These are phyloP conservation scores for Latrodectus geometricus DNA, from an alignment of 1,140 invertebrate species.

Conservation along the genomic window DNA sequence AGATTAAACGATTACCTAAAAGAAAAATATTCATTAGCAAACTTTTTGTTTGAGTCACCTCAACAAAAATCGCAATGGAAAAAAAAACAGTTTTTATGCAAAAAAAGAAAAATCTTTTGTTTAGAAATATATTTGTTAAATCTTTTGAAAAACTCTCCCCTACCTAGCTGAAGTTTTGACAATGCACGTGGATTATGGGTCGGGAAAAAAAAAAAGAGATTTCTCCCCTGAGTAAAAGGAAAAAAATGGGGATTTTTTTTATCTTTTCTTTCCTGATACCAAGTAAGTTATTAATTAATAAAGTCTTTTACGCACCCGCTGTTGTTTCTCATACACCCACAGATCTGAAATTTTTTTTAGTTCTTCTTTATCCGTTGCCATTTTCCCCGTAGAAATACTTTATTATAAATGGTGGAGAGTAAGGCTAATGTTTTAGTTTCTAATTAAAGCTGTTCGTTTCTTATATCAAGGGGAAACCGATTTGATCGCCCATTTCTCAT, in stretches of 20 bases:
- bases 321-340: conserved; percentile 44
- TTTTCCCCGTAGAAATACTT: conserved; percentile 46
- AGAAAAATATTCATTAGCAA: conserved; percentile 59
- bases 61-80: neutral
- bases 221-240: neutral
- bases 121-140: conserved; percentile 57
- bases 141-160: conserved; percentile 46
- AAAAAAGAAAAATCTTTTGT: conserved; percentile 30
- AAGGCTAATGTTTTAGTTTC: conserved; percentile 56
- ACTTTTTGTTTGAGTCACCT: conserved; percentile 44
- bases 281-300: conserved; percentile 60
- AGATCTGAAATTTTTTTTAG: conserved; percentile 20
- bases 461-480: conserved; percentile 10
- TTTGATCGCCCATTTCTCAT: conserved; percentile 37
- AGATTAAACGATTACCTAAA: conserved; percentile 57
- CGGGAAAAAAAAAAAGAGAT: conserved; percentile 20
- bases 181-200: conserved; percentile 29
- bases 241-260: neutral
- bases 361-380: conserved; percentile 7
- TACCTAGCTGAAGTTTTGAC: conserved; percentile 30
- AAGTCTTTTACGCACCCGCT: conserved; percentile 50
- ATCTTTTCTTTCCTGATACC: conserved; percentile 33
- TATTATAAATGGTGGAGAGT: conserved; percentile 14
- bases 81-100: conserved; percentile 15
- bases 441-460: conserved; percentile 49